Evolutionary conservation across 2,888 invertebrate species (phyloP), one percentile per base, ranked within the genome.

Genomic region (Silvanus unidentatus): DNA sequence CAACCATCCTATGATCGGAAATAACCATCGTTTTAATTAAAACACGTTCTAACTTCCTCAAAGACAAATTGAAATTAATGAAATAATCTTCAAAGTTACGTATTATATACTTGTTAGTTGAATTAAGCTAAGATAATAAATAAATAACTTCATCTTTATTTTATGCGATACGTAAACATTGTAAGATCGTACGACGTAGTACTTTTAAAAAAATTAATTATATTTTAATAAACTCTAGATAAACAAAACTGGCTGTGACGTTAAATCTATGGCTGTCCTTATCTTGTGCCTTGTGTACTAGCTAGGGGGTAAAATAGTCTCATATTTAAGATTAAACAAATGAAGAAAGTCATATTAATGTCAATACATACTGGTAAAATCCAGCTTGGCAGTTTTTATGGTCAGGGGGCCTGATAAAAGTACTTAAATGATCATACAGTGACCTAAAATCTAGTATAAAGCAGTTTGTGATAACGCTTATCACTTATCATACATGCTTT

Each of bases 351-450:
- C 59, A 58, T 59, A 60, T 60, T 61, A 59, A 62, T 63, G 65
- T 67, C 65, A 65, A 64, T 64, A 62, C 44, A 38, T 73, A 72
- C 79, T 72, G 70, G 79, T 76, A 75, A 73, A 72, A 74, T 75
- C 79, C 73, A 65, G 79, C 72, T 66, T 53, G 66, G 68, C 70
- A 73, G 53, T 76, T 73, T 76, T 74, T 72, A 70, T 74, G 78
- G 76, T 78, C 79, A 78, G 75, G 73, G 77, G 79, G 77, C 75
- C 73, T 58, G 67, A 67, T 67, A 68, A 68, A 44, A 47, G 43
- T 46, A 48, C 54, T 41, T 55, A 55, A 57, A 55, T 57, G 59
- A 59, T 59, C 58, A 54, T 57, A 59, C 60, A 52, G 53, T 66
- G 68, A 65, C 66, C 66, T 56, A 48, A 29, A 37, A 65, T 63